phyloP scores from a whole-genome alignment of 2,888 invertebrate genomes.

The Dicranocentrus wangi region DNA sequence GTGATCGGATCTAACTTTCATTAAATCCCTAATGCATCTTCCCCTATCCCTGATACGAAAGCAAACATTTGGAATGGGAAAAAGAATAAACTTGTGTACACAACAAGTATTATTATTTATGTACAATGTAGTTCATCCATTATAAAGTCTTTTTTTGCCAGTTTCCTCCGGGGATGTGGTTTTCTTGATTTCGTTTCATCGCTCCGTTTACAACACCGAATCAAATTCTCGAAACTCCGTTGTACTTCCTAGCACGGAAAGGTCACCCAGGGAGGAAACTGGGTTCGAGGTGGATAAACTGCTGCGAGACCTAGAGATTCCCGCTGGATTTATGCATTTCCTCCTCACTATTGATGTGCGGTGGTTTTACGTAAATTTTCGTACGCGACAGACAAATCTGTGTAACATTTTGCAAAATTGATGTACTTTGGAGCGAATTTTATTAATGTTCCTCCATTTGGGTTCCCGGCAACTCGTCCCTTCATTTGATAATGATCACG shows the following conservation, averaged over 20 bases:
- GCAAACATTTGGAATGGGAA: background rate
- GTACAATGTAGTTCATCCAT: background rate
- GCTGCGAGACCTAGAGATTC: no score
- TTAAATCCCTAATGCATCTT: conserved; percentile 33
- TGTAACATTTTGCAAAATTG: background rate
- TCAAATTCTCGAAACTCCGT: no score
- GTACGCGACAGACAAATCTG: background rate
- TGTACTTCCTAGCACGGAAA: no score
- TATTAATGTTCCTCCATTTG: no score
- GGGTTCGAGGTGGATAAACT: no score
- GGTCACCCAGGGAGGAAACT: no score
- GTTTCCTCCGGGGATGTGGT: background rate
- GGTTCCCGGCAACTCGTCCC: conserved; percentile 6
- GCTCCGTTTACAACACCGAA: background rate
- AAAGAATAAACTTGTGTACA: background rate
- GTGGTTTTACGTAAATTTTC: no score
- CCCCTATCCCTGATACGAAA: no score
- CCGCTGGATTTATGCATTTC: no score
- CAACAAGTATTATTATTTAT: background rate
- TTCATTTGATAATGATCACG: conserved; percentile 34
- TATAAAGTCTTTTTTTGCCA: background rate
- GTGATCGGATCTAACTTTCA: conserved; percentile 26
- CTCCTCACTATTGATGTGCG: no score
- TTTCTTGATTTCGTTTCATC: background rate
- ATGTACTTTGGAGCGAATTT: no score